A percentile compares a stretch with the other conserved stretches of the same genome.
Evolutionary conservation across 2,113 vertebrate species (phyloP).

Genomic region (Hippocampus mohnikei): DNA sequence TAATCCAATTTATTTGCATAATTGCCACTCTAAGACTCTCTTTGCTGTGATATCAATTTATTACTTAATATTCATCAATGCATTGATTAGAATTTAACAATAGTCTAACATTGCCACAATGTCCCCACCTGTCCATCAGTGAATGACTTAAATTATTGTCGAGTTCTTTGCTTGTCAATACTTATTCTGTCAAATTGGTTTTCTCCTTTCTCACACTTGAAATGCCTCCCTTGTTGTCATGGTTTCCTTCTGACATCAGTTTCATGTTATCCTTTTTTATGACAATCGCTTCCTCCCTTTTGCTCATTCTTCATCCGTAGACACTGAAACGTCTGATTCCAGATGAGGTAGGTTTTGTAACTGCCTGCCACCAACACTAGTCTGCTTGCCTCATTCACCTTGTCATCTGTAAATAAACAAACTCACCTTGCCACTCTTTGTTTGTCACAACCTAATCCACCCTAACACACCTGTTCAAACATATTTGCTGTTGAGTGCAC

Average conservation of each 20-base stretch:
- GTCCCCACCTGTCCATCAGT: background rate
- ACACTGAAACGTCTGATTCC: slow-evolving; percentile 90
- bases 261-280: slow-evolving; percentile 4
- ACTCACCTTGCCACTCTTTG: slow-evolving; percentile 19
- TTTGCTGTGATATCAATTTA: background rate
- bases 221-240: slow-evolving; percentile 5
- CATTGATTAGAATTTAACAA: background rate
- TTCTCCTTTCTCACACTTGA: slow-evolving; percentile 21
- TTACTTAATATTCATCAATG: background rate
- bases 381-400: slow-evolving; percentile 18
- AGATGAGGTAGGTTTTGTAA: slow-evolving; percentile 83
- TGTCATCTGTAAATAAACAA: slow-evolving; percentile 24
- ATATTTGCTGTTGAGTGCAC: slow-evolving; percentile 16
- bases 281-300: slow-evolving; percentile 15
- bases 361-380: slow-evolving; percentile 12
- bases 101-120: background rate
- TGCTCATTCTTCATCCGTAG: slow-evolving; percentile 63
- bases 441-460: slow-evolving; percentile 22
- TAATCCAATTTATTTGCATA: background rate
- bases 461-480: slow-evolving; percentile 21
- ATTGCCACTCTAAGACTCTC: background rate
- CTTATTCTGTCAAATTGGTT: slow-evolving; percentile 48
- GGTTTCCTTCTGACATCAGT: slow-evolving; percentile 2
- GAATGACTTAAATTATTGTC: background rate
- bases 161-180: background rate